A percentile compares a stretch with the other conserved stretches of the same genome.
Evolutionary conservation across 1,140 invertebrate species (phyloP).

Genomic region (Drosophila nebulosa): DNA sequence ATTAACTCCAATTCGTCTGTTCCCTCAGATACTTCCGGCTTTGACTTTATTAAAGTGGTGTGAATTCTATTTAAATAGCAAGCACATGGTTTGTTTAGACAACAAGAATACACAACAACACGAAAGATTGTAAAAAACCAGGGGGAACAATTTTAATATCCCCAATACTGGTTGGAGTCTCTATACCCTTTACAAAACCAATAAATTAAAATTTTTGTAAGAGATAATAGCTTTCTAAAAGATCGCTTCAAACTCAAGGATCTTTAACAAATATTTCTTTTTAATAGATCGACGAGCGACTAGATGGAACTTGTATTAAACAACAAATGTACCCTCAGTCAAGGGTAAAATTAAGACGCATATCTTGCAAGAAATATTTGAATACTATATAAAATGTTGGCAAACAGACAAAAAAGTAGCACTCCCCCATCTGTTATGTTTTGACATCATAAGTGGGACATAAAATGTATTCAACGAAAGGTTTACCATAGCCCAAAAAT

Average conservation of each 20-base stretch:
- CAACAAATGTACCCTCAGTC: not conserved
- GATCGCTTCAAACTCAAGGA: no score
- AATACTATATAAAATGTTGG: slow-evolving; percentile 30
- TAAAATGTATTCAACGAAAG: slow-evolving; percentile 4
- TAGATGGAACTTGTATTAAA: no score
- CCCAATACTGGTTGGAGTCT: not conserved
- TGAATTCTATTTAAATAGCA: slow-evolving; percentile 24
- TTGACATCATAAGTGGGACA: slow-evolving; percentile 52
- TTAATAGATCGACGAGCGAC: no score
- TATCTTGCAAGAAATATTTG: slow-evolving; percentile 43
- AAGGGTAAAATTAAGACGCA: slow-evolving; percentile 4
- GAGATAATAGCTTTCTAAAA: no score
- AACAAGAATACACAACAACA: not conserved
- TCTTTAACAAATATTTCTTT: no score
- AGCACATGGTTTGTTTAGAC: slow-evolving; percentile 33
- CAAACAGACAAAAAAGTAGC: slow-evolving; percentile 41
- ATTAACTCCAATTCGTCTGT: slow-evolving; percentile 18
- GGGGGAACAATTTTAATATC: not conserved
- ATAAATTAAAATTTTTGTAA: no score
- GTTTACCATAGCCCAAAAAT: not conserved
- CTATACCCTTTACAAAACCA: not conserved
- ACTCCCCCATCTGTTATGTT: slow-evolving; percentile 40
- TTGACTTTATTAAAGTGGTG: slow-evolving; percentile 26
- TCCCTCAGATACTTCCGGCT: slow-evolving; percentile 31
- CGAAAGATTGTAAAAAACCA: not conserved